These are phyloP conservation scores for Parnassius apollo DNA, from an alignment of 2,888 invertebrate species.

Conservation along the genomic window DNA sequence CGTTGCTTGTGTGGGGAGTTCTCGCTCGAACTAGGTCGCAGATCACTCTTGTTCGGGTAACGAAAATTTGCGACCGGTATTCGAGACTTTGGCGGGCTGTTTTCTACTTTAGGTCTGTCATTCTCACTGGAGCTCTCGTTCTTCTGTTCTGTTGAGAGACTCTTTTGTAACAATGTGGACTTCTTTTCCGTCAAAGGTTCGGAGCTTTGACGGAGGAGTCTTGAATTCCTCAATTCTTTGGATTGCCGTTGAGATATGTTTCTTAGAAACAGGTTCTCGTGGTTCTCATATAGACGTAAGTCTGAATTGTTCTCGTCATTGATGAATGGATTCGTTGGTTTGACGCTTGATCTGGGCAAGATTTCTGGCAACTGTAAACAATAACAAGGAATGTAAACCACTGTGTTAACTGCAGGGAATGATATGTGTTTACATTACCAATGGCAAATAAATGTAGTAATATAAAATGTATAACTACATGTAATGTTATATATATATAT, in stretches of 20 bases:
- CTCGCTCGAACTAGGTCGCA: constrained; percentile 53
- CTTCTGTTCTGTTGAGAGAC: constrained; percentile 64
- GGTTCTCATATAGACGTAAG: constrained; percentile 66
- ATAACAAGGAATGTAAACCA: background rate
- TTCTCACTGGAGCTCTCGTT: constrained; percentile 36
- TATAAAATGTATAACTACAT: too few species aligned
- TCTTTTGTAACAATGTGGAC: constrained; percentile 56
- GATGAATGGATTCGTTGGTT: constrained; percentile 63
- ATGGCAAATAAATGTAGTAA: too few species aligned
- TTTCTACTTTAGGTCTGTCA: constrained; percentile 35
- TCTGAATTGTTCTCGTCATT: constrained; percentile 50
- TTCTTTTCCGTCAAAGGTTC: constrained; percentile 66
- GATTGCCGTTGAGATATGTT: constrained; percentile 70
- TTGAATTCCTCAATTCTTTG: constrained; percentile 61
- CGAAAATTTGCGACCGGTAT: constrained; percentile 75
- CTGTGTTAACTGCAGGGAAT: too few species aligned
- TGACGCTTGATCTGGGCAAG: constrained; percentile 54
- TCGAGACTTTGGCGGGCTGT: constrained; percentile 43
- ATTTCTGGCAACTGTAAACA: constrained; percentile 64
- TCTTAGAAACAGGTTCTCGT: constrained; percentile 67
- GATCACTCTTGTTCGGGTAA: constrained; percentile 69
- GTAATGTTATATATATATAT: too few species aligned
- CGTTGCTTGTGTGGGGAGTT: constrained; percentile 56
- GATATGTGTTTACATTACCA: too few species aligned
- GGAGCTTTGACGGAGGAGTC: constrained; percentile 65